Evolutionary conservation across 2,113 vertebrate species (phyloP), one percentile per base, ranked within the genome.

Genomic region (Oryzias curvinotus): DNA sequence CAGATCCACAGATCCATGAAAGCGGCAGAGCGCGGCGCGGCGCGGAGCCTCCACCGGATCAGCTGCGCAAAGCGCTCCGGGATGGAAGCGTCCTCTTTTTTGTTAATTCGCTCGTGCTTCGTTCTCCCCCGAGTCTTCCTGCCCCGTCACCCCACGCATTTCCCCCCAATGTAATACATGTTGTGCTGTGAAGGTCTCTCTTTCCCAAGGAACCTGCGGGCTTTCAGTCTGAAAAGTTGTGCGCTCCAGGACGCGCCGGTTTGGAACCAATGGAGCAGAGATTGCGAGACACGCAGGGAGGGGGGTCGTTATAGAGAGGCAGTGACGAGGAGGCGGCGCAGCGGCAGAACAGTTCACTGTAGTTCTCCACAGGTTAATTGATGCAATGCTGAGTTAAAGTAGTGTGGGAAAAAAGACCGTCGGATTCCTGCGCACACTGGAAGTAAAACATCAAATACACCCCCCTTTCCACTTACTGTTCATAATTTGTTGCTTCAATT

Each of bases 241-340:
- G 77, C 79, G 79, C 73, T 69, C 36, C 73, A 70, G 81, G 79
- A 76, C 58, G 70, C 81, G 46, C 55, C 57, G 48, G 72, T 14
- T 26, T n/a, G 68, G 66, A 18, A 76, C 59, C 51, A 18, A 26
- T 12, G 57, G 49, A 66, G 67, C 61, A 47, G 26, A 52, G 56
- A 36, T 41, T 1, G 52, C n/a, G 55, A 23, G 51, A 14, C 10
- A 36, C 36, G 36, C 28, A 15, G 52, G 65, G 58, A 65, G 64
- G 14, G 16, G 45, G 71, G 77, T 52, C 72, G 15, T 36, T 1
- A 50, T 14, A 7, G 64, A 58, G 56, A 21, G 48, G 68, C 46
- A 16, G 66, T 30, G 55, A 10, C 56, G 60, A 59, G 21, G 62
- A 47, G 63, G 71, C 36, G 36, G 36, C 12, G 36, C 36, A 57